Conservation (phyloP, 2,888 invertebrate species). For the Nomada goodeniana region DNA sequence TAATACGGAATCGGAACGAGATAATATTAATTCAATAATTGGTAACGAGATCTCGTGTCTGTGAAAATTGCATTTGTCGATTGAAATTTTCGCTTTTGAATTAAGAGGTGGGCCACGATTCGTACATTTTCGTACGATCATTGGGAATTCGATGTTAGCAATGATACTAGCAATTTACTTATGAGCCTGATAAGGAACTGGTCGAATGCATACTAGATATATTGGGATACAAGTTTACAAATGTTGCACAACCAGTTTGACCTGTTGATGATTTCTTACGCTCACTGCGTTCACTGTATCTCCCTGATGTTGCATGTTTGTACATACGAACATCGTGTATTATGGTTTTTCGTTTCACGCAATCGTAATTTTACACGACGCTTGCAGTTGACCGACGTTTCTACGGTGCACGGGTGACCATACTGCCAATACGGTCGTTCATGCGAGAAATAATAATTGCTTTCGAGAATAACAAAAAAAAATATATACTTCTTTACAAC, state of each 20-base stretch:
- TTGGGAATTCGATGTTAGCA: constrained; percentile 11
- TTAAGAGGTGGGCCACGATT: neutral
- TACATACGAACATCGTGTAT: neutral
- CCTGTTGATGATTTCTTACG: constrained; percentile 15
- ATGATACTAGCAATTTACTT: constrained; percentile 18
- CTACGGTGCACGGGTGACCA: neutral
- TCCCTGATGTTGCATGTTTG: constrained; percentile 11
- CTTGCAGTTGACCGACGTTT: neutral
- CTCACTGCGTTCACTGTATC: constrained; percentile 11
- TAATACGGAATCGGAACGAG: no score
- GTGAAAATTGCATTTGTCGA: no score
- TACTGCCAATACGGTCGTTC: neutral
- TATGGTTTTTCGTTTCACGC: constrained; percentile 9
- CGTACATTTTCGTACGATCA: neutral
- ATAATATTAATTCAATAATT: no score
- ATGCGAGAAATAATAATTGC: neutral
- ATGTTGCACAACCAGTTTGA: constrained; percentile 43
- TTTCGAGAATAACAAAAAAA: neutral
- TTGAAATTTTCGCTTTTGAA: no score
- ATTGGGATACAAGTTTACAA: constrained; percentile 26
- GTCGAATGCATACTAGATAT: constrained; percentile 10
- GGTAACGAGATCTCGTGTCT: no score
- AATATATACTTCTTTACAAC: neutral
- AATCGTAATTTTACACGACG: constrained; percentile 8
- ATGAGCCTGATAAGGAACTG: constrained; percentile 27